A percentile compares a stretch with the other conserved stretches of the same genome.
Conservation (phyloP, 2,113 vertebrate species). For the Cairina moschata region DNA sequence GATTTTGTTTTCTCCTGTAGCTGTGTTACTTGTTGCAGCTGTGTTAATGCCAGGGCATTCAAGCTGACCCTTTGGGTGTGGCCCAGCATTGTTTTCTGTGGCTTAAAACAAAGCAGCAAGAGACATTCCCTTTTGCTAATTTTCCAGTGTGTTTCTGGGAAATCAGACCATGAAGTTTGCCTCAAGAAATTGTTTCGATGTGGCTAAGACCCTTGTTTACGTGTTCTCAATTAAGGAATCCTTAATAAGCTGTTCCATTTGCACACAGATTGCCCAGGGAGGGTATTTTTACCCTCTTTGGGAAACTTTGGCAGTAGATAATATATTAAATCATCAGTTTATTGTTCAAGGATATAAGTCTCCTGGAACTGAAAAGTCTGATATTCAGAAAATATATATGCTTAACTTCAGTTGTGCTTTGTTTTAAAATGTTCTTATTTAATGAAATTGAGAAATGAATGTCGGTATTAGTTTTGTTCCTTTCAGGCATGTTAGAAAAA, state of each 20-base stretch:
- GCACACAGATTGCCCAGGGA: constrained; percentile 55
- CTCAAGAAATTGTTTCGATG: constrained; percentile 67
- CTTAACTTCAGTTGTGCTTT: background rate
- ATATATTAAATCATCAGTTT: constrained; percentile 47
- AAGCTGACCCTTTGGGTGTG: constrained; percentile 12
- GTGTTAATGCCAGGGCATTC: background rate
- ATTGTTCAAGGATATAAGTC: constrained; percentile 14
- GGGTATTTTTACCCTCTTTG: constrained; percentile 63
- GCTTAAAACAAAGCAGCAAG: constrained; percentile 57
- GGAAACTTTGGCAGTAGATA: constrained; percentile 55
- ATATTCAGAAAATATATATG: background rate
- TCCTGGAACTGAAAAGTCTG: constrained; percentile 6
- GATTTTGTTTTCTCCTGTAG: background rate
- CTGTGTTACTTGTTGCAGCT: background rate
- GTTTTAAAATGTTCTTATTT: background rate
- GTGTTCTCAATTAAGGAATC: constrained; percentile 69
- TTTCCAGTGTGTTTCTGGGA: constrained; percentile 75
- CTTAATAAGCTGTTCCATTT: constrained; percentile 74
- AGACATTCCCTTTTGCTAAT: constrained; percentile 52
- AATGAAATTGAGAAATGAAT: background rate
- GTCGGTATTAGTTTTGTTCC: background rate
- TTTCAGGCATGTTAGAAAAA: background rate
- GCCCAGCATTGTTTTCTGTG: constrained; percentile 60
- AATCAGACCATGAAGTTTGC: constrained; percentile 70
- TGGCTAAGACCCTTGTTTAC: constrained; percentile 67